Percentiles rank a stretch among this genome's conserved stretches.
phyloP scores from a whole-genome alignment of 1,140 invertebrate genomes.

The Drosophila murphyi region DNA sequence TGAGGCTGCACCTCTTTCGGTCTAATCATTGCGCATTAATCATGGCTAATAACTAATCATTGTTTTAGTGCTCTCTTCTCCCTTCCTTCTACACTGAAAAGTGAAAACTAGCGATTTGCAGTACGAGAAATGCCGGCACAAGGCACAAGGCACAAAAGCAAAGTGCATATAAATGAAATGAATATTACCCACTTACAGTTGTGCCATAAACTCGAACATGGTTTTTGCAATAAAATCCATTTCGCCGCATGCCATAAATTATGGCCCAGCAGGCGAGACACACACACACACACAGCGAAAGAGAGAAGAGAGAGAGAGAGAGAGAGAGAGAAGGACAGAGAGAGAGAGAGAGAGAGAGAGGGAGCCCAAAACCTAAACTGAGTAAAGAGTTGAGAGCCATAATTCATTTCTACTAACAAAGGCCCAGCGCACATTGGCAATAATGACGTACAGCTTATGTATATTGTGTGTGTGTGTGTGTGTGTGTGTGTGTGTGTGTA shows the following conservation, averaged over 20 bases:
- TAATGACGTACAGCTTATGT: conserved; percentile 73
- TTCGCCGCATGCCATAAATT: conserved; percentile 83
- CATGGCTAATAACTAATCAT: conserved; percentile 21
- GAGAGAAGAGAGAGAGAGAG: conserved; percentile 10
- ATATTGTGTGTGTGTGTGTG: conserved; percentile 15
- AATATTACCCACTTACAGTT: conserved; percentile 80
- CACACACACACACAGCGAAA: background rate
- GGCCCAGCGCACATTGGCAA: conserved; percentile 48
- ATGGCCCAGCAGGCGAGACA: conserved; percentile 43
- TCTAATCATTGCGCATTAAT: conserved; percentile 35
- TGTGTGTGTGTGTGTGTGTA: conserved; percentile 47
- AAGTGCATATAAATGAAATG: conserved; percentile 79
- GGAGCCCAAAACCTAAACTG: conserved; percentile 50
- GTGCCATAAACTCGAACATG: conserved; percentile 79
- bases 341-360: conserved; percentile 22
- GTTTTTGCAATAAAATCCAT: conserved; percentile 84
- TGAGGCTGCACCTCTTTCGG: background rate
- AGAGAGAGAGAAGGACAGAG: background rate
- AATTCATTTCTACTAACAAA: conserved; percentile 75
- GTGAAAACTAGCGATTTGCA: conserved; percentile 47
- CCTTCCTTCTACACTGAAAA: conserved; percentile 14
- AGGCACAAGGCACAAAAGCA: conserved; percentile 28
- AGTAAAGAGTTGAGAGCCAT: conserved; percentile 65
- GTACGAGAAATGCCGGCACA: conserved; percentile 27
- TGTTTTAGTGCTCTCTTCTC: conserved; percentile 16